Evolutionary conservation across 2,797 vertebrate species (phyloP).

Genomic region (Neoniphon sammara): DNA sequence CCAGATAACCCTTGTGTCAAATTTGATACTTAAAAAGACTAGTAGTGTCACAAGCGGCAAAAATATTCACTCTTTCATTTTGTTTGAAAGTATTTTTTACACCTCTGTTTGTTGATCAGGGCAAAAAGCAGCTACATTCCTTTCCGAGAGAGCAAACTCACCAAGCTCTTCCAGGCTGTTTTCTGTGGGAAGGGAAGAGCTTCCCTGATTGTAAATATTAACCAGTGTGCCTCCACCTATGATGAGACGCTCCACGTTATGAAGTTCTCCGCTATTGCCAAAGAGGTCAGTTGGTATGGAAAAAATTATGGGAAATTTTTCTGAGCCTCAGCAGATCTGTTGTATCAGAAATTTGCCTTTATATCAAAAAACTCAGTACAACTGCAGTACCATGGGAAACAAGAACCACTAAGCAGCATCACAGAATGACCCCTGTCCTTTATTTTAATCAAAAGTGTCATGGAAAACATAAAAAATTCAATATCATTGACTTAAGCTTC

Average conservation of each 20-base stretch:
- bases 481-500: no score
- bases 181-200: conserved; percentile 90
- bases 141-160: conserved; percentile 93
- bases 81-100: not conserved
- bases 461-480: no score
- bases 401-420: no score
- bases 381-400: no score
- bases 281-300: conserved; percentile 84
- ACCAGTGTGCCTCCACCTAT: conserved; percentile 89
- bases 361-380: no score
- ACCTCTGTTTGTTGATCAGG: conserved; percentile 57
- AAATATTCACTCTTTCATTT: not conserved
- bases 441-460: not conserved
- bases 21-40: not conserved
- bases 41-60: no score
- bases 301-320: no score
- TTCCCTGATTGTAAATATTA: conserved; percentile 93
- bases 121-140: conserved; percentile 85
- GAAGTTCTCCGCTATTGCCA: conserved; percentile 93
- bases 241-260: conserved; percentile 92
- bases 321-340: no score
- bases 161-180: conserved; percentile 90
- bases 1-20: not conserved
- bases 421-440: no score
- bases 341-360: no score